phyloP scores from a whole-genome alignment of 2,797 vertebrate species.

The Chelon labrosus region DNA sequence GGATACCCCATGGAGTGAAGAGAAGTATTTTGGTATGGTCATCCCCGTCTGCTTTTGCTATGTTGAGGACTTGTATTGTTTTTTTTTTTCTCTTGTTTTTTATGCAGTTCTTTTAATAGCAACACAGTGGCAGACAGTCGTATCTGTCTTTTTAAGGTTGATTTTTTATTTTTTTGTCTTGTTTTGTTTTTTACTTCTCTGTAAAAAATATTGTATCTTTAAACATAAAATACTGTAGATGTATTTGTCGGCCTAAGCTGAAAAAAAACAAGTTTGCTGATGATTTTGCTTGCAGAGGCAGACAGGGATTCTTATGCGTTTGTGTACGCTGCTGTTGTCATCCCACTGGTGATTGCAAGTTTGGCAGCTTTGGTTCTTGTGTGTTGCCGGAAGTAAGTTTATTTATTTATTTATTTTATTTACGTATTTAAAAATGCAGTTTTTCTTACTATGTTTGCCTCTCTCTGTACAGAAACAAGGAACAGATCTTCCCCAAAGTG shows the following conservation, averaged over 20 bases:
- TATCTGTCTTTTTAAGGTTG: too few relatives aligned
- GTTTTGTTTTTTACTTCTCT: neutral
- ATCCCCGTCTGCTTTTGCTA: neutral
- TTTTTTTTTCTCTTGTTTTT: too few relatives aligned
- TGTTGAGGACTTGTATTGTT: neutral
- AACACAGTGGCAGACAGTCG: too few relatives aligned
- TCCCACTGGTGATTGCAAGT: slow-evolving; percentile 35
- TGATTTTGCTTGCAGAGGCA: slow-evolving; percentile 32
- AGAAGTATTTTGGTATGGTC: slow-evolving; percentile 34
- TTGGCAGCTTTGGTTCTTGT: slow-evolving; percentile 29
- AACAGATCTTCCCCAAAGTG: slow-evolving; percentile 59
- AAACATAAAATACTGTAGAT: neutral
- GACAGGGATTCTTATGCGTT: rapidly evolving
- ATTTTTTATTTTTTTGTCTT: too few relatives aligned
- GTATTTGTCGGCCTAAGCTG: neutral
- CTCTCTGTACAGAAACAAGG: slow-evolving; percentile 60
- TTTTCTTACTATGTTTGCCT: neutral
- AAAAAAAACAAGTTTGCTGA: neutral
- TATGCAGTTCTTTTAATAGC: too few relatives aligned
- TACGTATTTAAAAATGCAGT: neutral
- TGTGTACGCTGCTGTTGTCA: neutral
- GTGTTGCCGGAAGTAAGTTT: slow-evolving; percentile 61
- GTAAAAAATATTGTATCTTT: neutral
- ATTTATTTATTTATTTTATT: neutral
- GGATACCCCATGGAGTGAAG: rapidly evolving